Evolutionary conservation across 2,888 invertebrate species (phyloP).

Genomic region (Netelia fuscicornis): DNA sequence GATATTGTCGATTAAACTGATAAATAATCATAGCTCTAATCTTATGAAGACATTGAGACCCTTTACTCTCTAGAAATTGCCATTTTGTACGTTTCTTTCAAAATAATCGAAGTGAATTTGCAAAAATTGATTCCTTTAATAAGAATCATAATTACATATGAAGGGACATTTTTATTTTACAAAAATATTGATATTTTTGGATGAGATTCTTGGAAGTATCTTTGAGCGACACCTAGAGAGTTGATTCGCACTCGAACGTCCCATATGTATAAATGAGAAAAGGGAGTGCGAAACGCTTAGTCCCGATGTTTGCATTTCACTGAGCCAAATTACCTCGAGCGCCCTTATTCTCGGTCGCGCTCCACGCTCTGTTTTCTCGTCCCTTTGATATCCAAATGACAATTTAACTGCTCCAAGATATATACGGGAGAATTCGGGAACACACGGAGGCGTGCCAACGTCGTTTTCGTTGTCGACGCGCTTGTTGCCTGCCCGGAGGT

Average conservation of each 20-base stretch:
- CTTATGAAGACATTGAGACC: no score
- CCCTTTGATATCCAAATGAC: conserved; percentile 85
- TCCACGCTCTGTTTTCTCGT: conserved; percentile 76
- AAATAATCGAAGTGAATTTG: no score
- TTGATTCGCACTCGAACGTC: no score
- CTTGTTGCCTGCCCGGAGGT: conserved; percentile 40
- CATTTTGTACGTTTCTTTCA: no score
- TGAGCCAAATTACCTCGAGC: conserved; percentile 84
- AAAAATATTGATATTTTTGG: no score
- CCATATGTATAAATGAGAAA: conserved; percentile 45
- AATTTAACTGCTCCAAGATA: conserved; percentile 83
- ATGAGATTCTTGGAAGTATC: no score
- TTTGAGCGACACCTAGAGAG: no score
- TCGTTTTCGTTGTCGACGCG: conserved; percentile 55
- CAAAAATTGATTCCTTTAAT: no score
- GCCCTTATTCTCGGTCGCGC: conserved; percentile 81
- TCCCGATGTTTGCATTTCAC: conserved; percentile 83
- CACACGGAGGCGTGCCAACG: conserved; percentile 53
- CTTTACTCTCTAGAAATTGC: no score
- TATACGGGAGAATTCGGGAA: conserved; percentile 63
- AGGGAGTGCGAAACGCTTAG: conserved; percentile 71
- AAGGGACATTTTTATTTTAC: no score
- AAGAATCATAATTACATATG: no score
- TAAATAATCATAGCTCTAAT: neutral
- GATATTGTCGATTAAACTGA: neutral